phyloP scores from a whole-genome alignment of 2,888 invertebrate species.

The Drosophila rubida region DNA sequence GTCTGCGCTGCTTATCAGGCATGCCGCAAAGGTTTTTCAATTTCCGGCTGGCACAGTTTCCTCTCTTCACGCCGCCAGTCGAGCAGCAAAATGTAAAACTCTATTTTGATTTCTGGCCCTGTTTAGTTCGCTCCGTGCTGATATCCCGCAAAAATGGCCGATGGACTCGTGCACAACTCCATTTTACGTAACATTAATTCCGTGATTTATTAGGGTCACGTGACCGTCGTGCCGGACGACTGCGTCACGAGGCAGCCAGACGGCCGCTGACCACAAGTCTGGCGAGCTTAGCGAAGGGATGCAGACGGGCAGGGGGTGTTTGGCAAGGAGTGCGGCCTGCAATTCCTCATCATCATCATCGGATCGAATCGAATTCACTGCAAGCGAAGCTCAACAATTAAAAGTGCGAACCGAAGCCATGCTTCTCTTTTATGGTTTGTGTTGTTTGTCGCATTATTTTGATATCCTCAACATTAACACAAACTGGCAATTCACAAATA shows the following conservation, averaged over 20 bases:
- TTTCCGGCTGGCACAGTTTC: constrained; percentile 76
- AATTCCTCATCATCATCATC: constrained; percentile 46
- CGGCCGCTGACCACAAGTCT: constrained; percentile 47
- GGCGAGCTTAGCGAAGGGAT: neutral
- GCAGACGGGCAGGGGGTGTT: neutral
- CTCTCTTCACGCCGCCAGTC: constrained; percentile 5
- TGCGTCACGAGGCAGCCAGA: constrained; percentile 69
- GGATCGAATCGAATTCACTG: constrained; percentile 30
- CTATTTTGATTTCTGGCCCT: constrained; percentile 11
- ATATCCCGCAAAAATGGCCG: constrained; percentile 12
- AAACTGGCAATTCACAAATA: too few species aligned
- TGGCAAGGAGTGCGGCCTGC: neutral
- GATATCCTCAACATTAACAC: too few species aligned
- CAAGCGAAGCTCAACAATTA: constrained; percentile 2
- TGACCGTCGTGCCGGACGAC: constrained; percentile 85
- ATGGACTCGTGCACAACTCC: constrained; percentile 76
- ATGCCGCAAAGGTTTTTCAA: constrained; percentile 79
- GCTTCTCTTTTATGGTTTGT: too few species aligned
- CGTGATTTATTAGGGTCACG: constrained; percentile 86
- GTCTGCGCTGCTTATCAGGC: constrained; percentile 63
- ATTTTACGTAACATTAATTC: constrained; percentile 86
- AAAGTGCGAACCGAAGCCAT: too few species aligned
- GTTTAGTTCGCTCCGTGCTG: neutral
- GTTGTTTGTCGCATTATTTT: too few species aligned
- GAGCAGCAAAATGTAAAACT: constrained; percentile 16